phyloP scores from a whole-genome alignment of 2,888 invertebrate genomes.

The Eustalomyia histrio region DNA sequence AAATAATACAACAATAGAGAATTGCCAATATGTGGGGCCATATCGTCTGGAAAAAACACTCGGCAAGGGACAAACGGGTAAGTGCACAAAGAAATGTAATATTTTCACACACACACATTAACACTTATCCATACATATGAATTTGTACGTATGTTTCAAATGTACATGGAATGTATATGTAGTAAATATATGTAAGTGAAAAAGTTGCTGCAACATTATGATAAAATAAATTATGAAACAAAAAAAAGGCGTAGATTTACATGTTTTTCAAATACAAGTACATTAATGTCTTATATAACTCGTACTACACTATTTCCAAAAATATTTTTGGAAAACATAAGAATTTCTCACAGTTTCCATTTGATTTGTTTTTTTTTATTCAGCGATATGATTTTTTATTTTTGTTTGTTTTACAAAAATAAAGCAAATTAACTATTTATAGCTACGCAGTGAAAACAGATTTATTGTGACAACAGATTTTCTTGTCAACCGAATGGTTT shows the following conservation, averaged over 20 bases:
- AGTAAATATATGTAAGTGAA: not conserved
- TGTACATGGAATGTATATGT: not conserved
- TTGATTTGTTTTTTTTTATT: too few relatives aligned
- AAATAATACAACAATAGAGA: constrained; percentile 82
- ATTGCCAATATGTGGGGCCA: constrained; percentile 98
- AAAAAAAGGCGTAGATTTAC: not conserved
- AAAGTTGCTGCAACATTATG: constrained; percentile 27
- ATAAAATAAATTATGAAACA: constrained; percentile 27
- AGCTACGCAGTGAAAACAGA: too few relatives aligned
- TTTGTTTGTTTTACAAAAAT: too few relatives aligned
- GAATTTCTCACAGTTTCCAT: not conserved
- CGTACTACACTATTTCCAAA: not conserved
- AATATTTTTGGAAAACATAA: too few relatives aligned
- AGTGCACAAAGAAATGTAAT: constrained; percentile 72
- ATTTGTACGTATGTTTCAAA: too few relatives aligned
- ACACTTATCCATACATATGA: too few relatives aligned
- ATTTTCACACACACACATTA: not conserved
- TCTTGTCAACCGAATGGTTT: too few relatives aligned
- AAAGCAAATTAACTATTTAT: too few relatives aligned
- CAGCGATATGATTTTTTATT: too few relatives aligned
- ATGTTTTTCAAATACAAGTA: not conserved
- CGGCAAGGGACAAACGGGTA: constrained; percentile 99
- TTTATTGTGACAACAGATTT: too few relatives aligned
- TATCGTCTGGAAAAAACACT: constrained; percentile 99
- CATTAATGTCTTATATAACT: not conserved